Conservation (phyloP, 2,113 vertebrate species). For the Malurus cyaneus region DNA sequence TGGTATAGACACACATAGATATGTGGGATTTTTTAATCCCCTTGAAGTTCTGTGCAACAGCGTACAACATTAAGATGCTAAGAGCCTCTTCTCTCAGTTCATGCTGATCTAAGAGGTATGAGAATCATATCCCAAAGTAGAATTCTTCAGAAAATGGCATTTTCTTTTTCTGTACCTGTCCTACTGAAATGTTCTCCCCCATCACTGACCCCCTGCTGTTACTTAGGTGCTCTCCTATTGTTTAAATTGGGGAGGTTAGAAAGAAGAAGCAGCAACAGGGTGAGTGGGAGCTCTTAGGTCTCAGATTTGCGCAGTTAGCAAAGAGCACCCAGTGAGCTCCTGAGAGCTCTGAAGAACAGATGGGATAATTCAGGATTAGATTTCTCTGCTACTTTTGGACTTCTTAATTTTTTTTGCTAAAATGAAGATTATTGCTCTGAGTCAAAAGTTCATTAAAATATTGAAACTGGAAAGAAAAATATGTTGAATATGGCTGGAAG, state of each 20-base stretch:
- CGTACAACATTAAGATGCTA: not conserved
- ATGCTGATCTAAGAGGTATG: not conserved
- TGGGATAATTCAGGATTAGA: not conserved
- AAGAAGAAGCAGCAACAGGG: not conserved
- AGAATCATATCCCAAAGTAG: not conserved
- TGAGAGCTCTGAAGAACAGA: not conserved
- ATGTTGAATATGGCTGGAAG: not conserved
- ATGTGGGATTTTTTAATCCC: not conserved
- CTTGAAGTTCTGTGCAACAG: not conserved
- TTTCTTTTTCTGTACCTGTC: not conserved
- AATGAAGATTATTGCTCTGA: not conserved
- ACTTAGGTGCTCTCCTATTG: not conserved
- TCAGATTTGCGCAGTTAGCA: not conserved
- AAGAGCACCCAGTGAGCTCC: not conserved
- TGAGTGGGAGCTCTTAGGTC: not conserved
- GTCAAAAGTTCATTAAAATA: not conserved
- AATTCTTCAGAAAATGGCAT: not conserved
- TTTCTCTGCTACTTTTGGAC: not conserved
- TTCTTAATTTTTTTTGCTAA: not conserved
- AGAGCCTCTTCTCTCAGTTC: not conserved
- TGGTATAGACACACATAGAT: not conserved
- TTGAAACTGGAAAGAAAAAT: not conserved
- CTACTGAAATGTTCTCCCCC: not conserved
- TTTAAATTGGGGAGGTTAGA: not conserved
- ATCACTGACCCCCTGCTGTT: not conserved